Conservation (phyloP, 92 coral and sea anemone genomes). For the Muricea muricata region DNA sequence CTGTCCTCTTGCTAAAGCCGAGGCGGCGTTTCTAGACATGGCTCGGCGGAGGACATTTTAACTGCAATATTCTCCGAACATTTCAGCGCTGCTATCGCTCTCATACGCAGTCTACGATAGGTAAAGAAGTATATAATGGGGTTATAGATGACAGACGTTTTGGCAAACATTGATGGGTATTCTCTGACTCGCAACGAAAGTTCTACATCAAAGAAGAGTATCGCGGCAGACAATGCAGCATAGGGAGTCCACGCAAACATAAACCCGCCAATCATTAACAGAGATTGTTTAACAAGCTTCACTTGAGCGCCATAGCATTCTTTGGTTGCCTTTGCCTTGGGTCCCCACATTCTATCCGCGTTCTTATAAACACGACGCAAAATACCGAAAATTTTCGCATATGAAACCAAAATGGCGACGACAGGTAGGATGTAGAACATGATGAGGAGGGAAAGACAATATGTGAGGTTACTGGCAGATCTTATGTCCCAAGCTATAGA, state of each 20-base stretch:
- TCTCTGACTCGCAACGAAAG: slow-evolving; percentile 27
- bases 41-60: no score
- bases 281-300: slow-evolving; percentile 49
- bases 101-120: slow-evolving; percentile 65
- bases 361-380: slow-evolving; percentile 34
- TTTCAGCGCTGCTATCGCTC: background rate
- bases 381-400: slow-evolving; percentile 4
- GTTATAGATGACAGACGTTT: slow-evolving; percentile 67
- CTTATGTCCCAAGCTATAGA: slow-evolving; percentile 69
- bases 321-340: slow-evolving; percentile 51
- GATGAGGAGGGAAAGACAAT: slow-evolving; percentile 58
- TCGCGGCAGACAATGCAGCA: slow-evolving; percentile 69
- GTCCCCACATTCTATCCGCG: slow-evolving; percentile 68
- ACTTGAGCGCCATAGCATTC: slow-evolving; percentile 53
- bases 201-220: slow-evolving; percentile 57
- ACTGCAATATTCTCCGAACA: no score
- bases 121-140: slow-evolving; percentile 79
- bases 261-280: slow-evolving; percentile 68
- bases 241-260: slow-evolving; percentile 89
- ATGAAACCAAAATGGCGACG: slow-evolving; percentile 19
- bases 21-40: no score
- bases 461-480: slow-evolving; percentile 32
- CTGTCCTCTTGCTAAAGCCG: no score
- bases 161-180: slow-evolving; percentile 77
- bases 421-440: slow-evolving; percentile 72